A percentile compares a stretch with the other conserved stretches of the same genome.
Evolutionary conservation across 2,888 invertebrate species (phyloP).

Genomic region (Troilus luridus): DNA sequence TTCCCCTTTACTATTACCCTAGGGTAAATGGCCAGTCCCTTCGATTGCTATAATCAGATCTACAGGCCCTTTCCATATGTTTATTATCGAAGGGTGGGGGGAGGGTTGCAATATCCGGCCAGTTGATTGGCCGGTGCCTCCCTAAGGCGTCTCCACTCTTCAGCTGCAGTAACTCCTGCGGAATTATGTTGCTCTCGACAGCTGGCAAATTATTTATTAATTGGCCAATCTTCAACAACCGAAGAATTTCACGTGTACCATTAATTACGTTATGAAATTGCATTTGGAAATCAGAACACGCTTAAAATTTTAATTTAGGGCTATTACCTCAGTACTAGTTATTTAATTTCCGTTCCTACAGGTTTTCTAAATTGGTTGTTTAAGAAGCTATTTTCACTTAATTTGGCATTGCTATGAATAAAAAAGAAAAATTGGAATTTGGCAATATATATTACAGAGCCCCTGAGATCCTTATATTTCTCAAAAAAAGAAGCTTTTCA

Average conservation of each 20-base stretch:
- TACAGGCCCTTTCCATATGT: constrained; percentile 1
- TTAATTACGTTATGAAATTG: neutral
- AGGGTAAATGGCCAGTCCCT: neutral
- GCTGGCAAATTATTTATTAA: neutral
- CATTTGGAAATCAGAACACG: too few species aligned
- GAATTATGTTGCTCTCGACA: neutral
- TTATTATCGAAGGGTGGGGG: neutral
- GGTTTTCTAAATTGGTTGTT: too few species aligned
- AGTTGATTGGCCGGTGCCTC: neutral
- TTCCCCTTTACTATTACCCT: neutral
- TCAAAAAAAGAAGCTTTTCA: too few species aligned
- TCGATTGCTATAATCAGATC: constrained; percentile 7
- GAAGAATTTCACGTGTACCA: neutral
- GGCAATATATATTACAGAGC: too few species aligned
- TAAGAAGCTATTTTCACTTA: too few species aligned
- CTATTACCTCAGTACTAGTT: too few species aligned
- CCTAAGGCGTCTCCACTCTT: neutral
- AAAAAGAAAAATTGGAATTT: too few species aligned
- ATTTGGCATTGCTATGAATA: too few species aligned
- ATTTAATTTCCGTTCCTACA: too few species aligned
- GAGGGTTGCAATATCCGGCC: constrained; percentile 14
- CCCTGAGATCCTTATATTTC: too few species aligned
- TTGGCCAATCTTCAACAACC: neutral
- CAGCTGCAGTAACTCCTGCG: neutral
- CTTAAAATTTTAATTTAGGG: too few species aligned